Conservation (phyloP, 2,113 vertebrate genomes). For the Salvator merianae region DNA sequence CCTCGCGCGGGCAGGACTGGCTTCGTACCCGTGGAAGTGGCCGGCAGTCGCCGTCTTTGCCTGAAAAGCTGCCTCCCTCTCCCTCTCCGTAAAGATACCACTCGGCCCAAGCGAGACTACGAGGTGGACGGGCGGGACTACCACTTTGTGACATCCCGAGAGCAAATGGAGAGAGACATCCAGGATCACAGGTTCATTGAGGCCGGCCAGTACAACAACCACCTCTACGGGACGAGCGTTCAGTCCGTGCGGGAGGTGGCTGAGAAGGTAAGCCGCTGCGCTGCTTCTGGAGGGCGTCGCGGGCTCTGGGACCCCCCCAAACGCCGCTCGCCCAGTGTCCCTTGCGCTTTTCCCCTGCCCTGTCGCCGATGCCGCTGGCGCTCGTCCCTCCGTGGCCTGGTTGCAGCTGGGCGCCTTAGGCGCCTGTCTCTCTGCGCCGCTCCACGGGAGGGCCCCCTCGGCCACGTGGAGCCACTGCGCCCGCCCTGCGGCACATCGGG, state of each 20-base stretch:
- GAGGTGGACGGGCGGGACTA: slow-evolving; percentile 96
- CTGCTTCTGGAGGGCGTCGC: background rate
- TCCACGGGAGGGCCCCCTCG: too few relatives aligned
- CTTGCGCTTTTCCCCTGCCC: too few relatives aligned
- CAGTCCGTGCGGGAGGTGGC: slow-evolving; percentile 95
- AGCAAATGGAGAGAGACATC: slow-evolving; percentile 99
- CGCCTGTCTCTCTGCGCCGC: too few relatives aligned
- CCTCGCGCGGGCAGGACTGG: too few relatives aligned
- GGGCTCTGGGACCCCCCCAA: too few relatives aligned
- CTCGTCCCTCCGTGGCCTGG: too few relatives aligned
- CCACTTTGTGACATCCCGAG: slow-evolving; percentile 93
- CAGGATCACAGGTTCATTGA: slow-evolving; percentile 98
- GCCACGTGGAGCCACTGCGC: too few relatives aligned
- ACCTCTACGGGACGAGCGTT: slow-evolving; percentile 98
- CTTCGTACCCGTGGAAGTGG: too few relatives aligned
- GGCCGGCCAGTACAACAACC: slow-evolving; percentile 98
- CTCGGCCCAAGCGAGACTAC: slow-evolving; percentile 95
- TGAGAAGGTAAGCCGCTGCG: slow-evolving; percentile 83
- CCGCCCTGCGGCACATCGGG: too few relatives aligned
- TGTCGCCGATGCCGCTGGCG: too few relatives aligned
- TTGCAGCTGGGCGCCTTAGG: too few relatives aligned
- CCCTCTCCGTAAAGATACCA: slow-evolving; percentile 82
- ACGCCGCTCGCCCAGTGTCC: too few relatives aligned
- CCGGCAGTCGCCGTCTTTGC: background rate
- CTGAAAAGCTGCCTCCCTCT: slow-evolving; percentile 8